Conservation (phyloP, 2,888 invertebrate genomes). For the Ferdinandea cuprea region DNA sequence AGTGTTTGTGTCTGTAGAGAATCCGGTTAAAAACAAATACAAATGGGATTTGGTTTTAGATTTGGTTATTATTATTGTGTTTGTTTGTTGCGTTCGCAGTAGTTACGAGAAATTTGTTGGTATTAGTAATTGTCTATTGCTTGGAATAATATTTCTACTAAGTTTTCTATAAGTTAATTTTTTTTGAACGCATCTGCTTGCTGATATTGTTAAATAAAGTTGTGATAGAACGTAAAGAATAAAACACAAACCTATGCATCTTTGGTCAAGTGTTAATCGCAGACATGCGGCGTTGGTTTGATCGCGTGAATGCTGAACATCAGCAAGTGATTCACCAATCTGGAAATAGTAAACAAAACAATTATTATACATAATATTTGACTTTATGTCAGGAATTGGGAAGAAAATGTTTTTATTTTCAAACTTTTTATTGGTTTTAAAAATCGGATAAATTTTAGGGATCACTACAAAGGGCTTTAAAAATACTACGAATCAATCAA, state of each 20-base stretch:
- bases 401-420: background rate
- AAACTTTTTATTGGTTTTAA: too few species aligned
- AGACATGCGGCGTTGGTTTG: slow-evolving; percentile 81
- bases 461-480: too few species aligned
- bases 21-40: slow-evolving; percentile 47
- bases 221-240: slow-evolving; percentile 76
- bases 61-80: slow-evolving; percentile 42
- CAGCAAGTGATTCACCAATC: slow-evolving; percentile 82
- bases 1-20: slow-evolving; percentile 26
- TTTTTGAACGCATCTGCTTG: slow-evolving; percentile 71
- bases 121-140: slow-evolving; percentile 71
- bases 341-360: slow-evolving; percentile 75
- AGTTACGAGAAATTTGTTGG: slow-evolving; percentile 66
- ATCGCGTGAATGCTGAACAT: slow-evolving; percentile 79
- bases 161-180: slow-evolving; percentile 69
- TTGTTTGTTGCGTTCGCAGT: slow-evolving; percentile 39
- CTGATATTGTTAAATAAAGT: slow-evolving; percentile 76
- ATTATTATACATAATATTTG: background rate
- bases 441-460: too few species aligned
- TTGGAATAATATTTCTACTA: slow-evolving; percentile 65
- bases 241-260: slow-evolving; percentile 83
- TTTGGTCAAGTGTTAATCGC: slow-evolving; percentile 81
- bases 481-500: too few species aligned
- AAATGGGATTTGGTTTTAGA: slow-evolving; percentile 26
- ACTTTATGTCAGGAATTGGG: background rate